Conservation (phyloP, 2,797 vertebrate species). For the Pseudochromis fuscus region DNA sequence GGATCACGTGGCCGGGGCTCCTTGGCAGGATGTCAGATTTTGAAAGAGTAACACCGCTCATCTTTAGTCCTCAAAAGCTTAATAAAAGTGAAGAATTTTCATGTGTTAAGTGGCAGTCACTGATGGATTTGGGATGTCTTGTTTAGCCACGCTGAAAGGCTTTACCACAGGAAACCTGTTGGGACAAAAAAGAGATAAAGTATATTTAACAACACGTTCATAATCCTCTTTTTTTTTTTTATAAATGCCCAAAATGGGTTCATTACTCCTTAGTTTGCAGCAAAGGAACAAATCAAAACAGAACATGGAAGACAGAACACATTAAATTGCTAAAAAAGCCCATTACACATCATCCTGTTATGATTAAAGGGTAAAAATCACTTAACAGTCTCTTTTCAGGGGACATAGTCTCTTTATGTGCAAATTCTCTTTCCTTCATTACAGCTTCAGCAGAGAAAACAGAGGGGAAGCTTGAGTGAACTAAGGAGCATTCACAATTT, state of each 20-base stretch:
- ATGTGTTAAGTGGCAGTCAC: conserved; percentile 22
- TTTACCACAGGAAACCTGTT: conserved; percentile 51
- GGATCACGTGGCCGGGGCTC: conserved; percentile 39
- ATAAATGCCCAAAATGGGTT: conserved; percentile 26
- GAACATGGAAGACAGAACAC: conserved; percentile 21
- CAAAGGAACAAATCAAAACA: conserved; percentile 15
- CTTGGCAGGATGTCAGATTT: conserved; percentile 46
- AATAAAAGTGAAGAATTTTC: conserved; percentile 28
- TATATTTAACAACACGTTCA: conserved; percentile 29
- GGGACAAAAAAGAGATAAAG: conserved; percentile 51
- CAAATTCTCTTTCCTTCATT: conserved; percentile 42
- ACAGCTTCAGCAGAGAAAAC: conserved; percentile 33
- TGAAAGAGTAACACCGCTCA: conserved; percentile 30
- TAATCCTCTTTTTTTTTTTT: conserved; percentile 32
- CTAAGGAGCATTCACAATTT: conserved; percentile 40
- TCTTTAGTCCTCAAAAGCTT: conserved; percentile 30
- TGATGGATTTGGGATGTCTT: conserved; percentile 24
- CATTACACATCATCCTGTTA: conserved; percentile 19
- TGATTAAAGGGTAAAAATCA: conserved; percentile 54
- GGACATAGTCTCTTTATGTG: conserved; percentile 13
- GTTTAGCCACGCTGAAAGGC: conserved; percentile 28
- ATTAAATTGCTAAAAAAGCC: conserved; percentile 24
- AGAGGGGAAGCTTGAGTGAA: conserved; percentile 24
- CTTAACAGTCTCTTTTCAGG: conserved; percentile 1
- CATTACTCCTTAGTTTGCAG: conserved; percentile 8